phyloP scores from a whole-genome alignment of 2,113 vertebrate genomes.

The Anhinga anhinga region DNA sequence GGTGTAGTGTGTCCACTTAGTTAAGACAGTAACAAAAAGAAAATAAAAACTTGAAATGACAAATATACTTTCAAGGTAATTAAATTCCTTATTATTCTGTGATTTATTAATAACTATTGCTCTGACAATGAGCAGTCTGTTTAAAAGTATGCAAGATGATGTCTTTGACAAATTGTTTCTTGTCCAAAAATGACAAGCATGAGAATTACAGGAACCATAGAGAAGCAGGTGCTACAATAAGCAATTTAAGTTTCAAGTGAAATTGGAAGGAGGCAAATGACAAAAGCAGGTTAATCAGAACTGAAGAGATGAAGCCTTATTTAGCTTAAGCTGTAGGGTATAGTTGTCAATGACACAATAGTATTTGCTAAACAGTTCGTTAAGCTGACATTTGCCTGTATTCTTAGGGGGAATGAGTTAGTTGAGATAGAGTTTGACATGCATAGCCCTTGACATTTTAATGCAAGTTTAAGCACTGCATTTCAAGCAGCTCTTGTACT shows the following conservation, averaged over 20 bases:
- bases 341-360: constrained; percentile 56
- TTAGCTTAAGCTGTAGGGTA: constrained; percentile 54
- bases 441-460: constrained; percentile 73
- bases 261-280: constrained; percentile 28
- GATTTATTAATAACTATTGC: constrained; percentile 54
- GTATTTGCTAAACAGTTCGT: constrained; percentile 70
- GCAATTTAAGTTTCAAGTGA: constrained; percentile 48
- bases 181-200: constrained; percentile 44
- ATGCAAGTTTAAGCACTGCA: constrained; percentile 64
- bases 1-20: background rate
- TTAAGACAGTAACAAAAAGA: background rate
- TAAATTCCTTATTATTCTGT: constrained; percentile 44
- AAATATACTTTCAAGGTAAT: constrained; percentile 19
- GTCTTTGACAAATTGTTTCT: constrained; percentile 54
- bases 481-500: constrained; percentile 64
- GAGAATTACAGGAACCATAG: constrained; percentile 11
- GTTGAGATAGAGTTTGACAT: constrained; percentile 63
- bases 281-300: constrained; percentile 41
- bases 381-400: constrained; percentile 68
- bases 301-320: constrained; percentile 4
- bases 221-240: constrained; percentile 35
- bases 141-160: constrained; percentile 50
- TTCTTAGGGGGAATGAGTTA: constrained; percentile 66
- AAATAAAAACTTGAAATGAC: constrained; percentile 4
- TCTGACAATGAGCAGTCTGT: constrained; percentile 53